These are phyloP conservation scores for Percina caprodes DNA, from an alignment of 2,113 vertebrate genomes.

Conservation along the genomic window DNA sequence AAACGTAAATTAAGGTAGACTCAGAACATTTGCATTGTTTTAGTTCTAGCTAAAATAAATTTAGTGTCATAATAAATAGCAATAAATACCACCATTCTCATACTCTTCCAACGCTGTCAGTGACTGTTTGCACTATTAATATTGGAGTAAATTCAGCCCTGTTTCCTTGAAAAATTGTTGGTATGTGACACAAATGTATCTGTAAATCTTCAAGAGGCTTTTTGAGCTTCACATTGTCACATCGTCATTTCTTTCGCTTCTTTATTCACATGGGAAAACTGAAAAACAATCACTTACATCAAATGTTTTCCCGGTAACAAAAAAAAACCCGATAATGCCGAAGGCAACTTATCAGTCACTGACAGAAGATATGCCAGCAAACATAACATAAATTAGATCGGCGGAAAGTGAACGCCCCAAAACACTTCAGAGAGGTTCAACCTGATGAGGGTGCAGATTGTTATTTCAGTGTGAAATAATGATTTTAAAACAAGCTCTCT, in stretches of 20 bases:
- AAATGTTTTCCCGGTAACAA: background rate
- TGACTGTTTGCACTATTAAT: constrained; percentile 20
- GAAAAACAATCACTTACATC: background rate
- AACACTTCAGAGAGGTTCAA: constrained; percentile 20
- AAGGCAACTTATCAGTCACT: constrained; percentile 33
- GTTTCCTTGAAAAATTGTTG: constrained; percentile 9
- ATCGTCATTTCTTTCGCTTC: background rate
- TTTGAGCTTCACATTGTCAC: background rate
- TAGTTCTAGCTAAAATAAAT: constrained; percentile 20
- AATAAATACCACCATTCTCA: constrained; percentile 2
- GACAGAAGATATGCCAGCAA: constrained; percentile 11
- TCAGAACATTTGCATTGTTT: constrained; percentile 10
- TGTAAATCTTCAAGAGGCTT: background rate
- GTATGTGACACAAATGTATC: constrained; percentile 7
- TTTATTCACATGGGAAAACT: background rate
- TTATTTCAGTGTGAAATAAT: constrained; percentile 9
- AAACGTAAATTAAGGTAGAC: background rate
- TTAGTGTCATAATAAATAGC: constrained; percentile 11
- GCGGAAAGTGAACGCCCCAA: background rate
- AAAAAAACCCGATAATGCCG: constrained; percentile 1
- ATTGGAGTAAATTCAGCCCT: background rate
- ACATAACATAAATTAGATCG: background rate
- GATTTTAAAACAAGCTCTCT: background rate
- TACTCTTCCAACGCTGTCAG: background rate
- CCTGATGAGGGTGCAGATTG: constrained; percentile 16